phyloP scores from a whole-genome alignment of 2,113 vertebrate species.

The Myocastor coypus region DNA sequence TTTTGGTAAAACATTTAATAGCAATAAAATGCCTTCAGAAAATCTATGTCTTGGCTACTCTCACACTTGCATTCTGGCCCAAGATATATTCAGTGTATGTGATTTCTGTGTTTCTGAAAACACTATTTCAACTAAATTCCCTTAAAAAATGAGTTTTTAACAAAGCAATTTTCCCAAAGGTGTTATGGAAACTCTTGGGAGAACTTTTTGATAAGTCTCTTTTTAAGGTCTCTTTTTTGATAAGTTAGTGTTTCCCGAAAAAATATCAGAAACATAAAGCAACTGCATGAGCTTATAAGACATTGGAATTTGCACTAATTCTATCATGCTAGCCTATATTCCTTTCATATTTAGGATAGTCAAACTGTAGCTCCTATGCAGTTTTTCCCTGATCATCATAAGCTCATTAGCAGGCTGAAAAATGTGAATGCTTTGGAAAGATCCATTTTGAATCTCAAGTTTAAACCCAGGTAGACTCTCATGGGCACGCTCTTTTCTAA shows the following conservation, averaged over 20 bases:
- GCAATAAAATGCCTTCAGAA: neutral
- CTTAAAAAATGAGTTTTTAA: conserved; percentile 14
- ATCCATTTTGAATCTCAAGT: conserved; percentile 43
- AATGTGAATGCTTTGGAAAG: neutral
- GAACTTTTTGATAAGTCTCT: neutral
- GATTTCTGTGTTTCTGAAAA: conserved; percentile 25
- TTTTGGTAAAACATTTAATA: conserved; percentile 31
- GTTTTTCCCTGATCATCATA: neutral
- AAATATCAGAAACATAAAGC: neutral
- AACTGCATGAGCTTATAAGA: neutral
- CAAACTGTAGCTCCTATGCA: neutral
- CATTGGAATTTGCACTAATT: neutral
- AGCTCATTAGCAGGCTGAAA: neutral
- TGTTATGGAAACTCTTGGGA: neutral
- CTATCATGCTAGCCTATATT: neutral
- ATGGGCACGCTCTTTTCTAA: conserved; percentile 18
- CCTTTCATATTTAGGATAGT: neutral
- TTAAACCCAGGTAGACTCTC: conserved; percentile 16
- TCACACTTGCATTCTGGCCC: neutral
- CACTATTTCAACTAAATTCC: conserved; percentile 26
- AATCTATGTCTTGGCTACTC: neutral
- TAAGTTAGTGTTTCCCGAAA: neutral
- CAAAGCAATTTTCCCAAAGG: neutral
- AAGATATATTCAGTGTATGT: neutral
- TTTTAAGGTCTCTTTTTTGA: neutral